Conservation (phyloP, 1,140 invertebrate species). For the Cydia fagiglandana region DNA sequence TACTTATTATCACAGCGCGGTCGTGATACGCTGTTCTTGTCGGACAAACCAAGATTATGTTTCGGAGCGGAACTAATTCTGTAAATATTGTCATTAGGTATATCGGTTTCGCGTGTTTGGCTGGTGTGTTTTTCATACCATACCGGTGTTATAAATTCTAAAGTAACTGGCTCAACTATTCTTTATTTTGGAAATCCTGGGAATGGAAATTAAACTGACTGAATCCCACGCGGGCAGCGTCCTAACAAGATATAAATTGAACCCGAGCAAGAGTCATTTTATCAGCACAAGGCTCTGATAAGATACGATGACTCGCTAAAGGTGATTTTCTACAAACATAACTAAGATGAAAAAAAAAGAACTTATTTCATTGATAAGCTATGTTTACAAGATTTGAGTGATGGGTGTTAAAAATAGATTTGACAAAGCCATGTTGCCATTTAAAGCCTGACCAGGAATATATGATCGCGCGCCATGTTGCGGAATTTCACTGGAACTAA, state of each 20-base stretch:
- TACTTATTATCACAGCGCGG: background rate
- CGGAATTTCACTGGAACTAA: too few species aligned
- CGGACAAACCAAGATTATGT: slow-evolving; percentile 28
- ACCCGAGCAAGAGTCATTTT: slow-evolving; percentile 52
- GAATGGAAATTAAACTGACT: too few species aligned
- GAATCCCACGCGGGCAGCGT: too few species aligned
- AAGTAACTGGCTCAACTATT: too few species aligned
- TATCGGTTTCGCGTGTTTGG: slow-evolving; percentile 40
- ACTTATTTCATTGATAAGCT: slow-evolving; percentile 10
- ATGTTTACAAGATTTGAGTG: slow-evolving; percentile 1
- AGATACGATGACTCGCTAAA: slow-evolving; percentile 59
- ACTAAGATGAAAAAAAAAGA: background rate
- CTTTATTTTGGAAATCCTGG: too few species aligned
- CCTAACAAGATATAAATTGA: slow-evolving; percentile 35
- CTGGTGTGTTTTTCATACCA: slow-evolving; percentile 19
- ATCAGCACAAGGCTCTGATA: slow-evolving; percentile 64
- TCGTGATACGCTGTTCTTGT: slow-evolving; percentile 25
- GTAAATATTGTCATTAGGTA: slow-evolving; percentile 35
- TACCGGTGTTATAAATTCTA: too few species aligned
- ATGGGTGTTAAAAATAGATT: background rate
- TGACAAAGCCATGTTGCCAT: background rate
- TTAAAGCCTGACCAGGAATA: too few species aligned
- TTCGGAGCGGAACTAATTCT: slow-evolving; percentile 28
- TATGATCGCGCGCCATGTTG: too few species aligned
- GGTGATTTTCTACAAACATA: slow-evolving; percentile 46